Percentiles rank a stretch among this genome's conserved stretches.
Conservation (phyloP, 2,113 vertebrate species). For the Ivindomyrus marchei region DNA sequence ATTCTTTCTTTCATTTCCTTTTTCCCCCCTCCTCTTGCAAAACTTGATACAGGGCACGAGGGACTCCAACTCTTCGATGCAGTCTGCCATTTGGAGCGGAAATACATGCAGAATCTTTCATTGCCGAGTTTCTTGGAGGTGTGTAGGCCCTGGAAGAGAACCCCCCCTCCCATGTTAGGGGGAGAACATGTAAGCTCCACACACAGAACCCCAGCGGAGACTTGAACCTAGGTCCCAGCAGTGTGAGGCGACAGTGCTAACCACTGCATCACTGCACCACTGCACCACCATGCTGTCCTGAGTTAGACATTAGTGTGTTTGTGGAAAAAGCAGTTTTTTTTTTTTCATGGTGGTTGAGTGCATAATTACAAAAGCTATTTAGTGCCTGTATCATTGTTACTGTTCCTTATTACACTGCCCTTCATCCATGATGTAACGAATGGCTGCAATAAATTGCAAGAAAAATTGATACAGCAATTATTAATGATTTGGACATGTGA, state of each 20-base stretch:
- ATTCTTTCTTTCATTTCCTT: neutral
- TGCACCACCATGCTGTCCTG: neutral
- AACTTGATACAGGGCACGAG: neutral
- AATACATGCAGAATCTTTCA: neutral
- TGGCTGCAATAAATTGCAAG: neutral
- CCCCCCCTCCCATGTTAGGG: too few relatives aligned
- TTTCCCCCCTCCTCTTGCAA: neutral
- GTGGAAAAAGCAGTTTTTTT: neutral
- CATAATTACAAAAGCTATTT: neutral
- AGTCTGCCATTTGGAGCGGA: neutral
- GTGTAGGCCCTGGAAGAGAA: neutral
- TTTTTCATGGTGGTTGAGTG: neutral
- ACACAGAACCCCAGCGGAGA: too few relatives aligned
- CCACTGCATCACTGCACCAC: too few relatives aligned
- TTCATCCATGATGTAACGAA: neutral
- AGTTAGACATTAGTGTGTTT: neutral
- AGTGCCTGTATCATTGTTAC: neutral
- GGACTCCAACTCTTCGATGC: neutral
- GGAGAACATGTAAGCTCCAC: too few relatives aligned
- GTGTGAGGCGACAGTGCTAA: too few relatives aligned
- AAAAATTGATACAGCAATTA: neutral
- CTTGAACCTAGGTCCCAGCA: too few relatives aligned
- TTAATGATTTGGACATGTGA: neutral
- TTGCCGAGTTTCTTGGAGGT: neutral
- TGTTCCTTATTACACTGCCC: neutral